These are phyloP conservation scores for Diploptera punctata DNA, from an alignment of 2,888 invertebrate genomes.

Conservation along the genomic window DNA sequence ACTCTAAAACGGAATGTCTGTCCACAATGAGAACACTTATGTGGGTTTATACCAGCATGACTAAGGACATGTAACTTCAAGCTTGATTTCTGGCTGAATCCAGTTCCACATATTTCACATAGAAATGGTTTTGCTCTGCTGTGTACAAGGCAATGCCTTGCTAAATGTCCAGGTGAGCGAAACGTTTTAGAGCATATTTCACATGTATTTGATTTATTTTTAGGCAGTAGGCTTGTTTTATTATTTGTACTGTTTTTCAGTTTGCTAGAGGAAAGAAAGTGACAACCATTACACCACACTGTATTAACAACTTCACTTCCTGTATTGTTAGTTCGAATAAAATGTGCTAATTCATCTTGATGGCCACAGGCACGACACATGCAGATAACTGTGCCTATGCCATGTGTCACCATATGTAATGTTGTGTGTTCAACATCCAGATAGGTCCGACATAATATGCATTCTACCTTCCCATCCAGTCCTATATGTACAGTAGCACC, in stretches of 20 bases:
- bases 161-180: constrained; percentile 42
- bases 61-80: constrained; percentile 42
- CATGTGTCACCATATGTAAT: constrained; percentile 44
- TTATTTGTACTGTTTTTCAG: neutral
- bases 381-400: constrained; percentile 44
- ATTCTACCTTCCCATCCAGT: constrained; percentile 40
- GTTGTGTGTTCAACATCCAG: constrained; percentile 41
- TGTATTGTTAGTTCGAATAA: constrained; percentile 29
- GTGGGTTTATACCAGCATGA: constrained; percentile 45
- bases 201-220: constrained; percentile 37
- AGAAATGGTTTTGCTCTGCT: constrained; percentile 46
- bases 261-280: constrained; percentile 20
- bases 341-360: constrained; percentile 41
- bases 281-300: constrained; percentile 41
- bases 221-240: neutral
- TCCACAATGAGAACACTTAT: constrained; percentile 45
- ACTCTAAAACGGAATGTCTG: constrained; percentile 44
- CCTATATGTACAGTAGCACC: constrained; percentile 37
- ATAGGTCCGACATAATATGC: constrained; percentile 41
- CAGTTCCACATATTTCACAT: constrained; percentile 45
- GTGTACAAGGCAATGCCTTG: constrained; percentile 45
- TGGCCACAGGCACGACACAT: constrained; percentile 44
- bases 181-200: constrained; percentile 45
- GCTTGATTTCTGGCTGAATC: constrained; percentile 43
- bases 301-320: constrained; percentile 32